phyloP scores from a whole-genome alignment of 1,140 invertebrate species.

The Leptestheria dahalacensis region DNA sequence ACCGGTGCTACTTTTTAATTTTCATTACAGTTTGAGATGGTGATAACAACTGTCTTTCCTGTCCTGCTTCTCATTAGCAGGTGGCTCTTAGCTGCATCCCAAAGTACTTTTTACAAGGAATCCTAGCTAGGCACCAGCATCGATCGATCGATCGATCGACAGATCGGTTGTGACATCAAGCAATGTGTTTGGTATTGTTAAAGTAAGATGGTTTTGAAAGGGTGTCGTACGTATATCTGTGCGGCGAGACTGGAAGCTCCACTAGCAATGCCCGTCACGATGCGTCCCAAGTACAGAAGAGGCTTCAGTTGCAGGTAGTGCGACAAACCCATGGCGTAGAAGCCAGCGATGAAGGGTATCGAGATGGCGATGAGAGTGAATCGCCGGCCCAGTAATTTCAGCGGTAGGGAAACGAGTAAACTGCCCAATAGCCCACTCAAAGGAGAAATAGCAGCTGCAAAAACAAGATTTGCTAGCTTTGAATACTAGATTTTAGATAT shows the following conservation, averaged over 20 bases:
- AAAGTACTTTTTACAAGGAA: too few relatives aligned
- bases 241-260: conserved; percentile 42
- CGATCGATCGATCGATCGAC: too few relatives aligned
- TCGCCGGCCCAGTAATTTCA: conserved; percentile 47
- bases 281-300: conserved; percentile 40
- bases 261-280: conserved; percentile 44
- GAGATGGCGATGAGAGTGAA: conserved; percentile 43
- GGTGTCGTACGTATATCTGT: conserved; percentile 42
- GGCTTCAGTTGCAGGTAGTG: conserved; percentile 26
- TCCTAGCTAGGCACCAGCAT: too few relatives aligned
- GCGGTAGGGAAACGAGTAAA: conserved; percentile 29
- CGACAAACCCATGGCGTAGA: conserved; percentile 43
- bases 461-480: background rate
- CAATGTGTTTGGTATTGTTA: too few relatives aligned
- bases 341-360: conserved; percentile 52
- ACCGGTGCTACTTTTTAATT: too few relatives aligned
- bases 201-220: background rate
- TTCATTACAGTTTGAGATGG: too few relatives aligned
- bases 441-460: conserved; percentile 13
- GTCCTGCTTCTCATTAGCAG: too few relatives aligned
- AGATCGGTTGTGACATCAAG: too few relatives aligned
- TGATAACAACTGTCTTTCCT: too few relatives aligned
- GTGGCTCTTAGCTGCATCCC: too few relatives aligned
- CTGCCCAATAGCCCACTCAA: conserved; percentile 30
- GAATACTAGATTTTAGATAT: background rate